Evolutionary conservation across 2,113 vertebrate species (phyloP), one percentile per base, ranked within the genome.

Genomic region (Gallinago undulata): DNA sequence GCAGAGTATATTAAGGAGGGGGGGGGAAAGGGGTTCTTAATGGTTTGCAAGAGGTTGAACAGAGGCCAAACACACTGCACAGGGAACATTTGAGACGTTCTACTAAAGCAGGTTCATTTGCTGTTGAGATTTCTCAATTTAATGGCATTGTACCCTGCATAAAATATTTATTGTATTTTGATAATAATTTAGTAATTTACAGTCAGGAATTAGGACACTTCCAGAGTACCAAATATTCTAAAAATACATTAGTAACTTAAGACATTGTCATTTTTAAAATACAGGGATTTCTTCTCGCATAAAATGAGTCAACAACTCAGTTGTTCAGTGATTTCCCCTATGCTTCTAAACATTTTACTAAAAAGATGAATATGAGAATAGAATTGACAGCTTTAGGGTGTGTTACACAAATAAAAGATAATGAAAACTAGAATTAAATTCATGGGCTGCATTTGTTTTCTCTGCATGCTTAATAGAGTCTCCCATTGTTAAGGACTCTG

Each of bases 391-490:
- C 97, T 97, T 96, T 96, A 96, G 98, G 97, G 95, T 97, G 74
- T 89, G 85, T 96, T 93, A 79, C 87, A 96, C 94, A 97, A 98
- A 95, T 93, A 95, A 95, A 94, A 97, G 96, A 97, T 94, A 97
- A 97, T 96, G 90, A 96, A 97, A 98, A 97, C 84, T 91, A 95
- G 96, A 97, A 97, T 95, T 97, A 97, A 96, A 97, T 95, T 95
- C 96, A 96, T 97, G 96, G 84, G 70, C 80, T 95, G 83, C 57
- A 92, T 96, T 97, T 96, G 89, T 97, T 97, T 97, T 97, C 94
- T 95, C 93, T 97, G 93, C 88, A 85, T 96, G 88, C 69, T 94
- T 96, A 97, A 96, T 94, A 66, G 57, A 66, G 79, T 96, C 91
- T 97, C 92, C 76, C 60, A 94, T 97, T 96, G 93, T 91, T 96